Evolutionary conservation across 2,888 invertebrate species (phyloP).

Genomic region (Agrotis puta): DNA sequence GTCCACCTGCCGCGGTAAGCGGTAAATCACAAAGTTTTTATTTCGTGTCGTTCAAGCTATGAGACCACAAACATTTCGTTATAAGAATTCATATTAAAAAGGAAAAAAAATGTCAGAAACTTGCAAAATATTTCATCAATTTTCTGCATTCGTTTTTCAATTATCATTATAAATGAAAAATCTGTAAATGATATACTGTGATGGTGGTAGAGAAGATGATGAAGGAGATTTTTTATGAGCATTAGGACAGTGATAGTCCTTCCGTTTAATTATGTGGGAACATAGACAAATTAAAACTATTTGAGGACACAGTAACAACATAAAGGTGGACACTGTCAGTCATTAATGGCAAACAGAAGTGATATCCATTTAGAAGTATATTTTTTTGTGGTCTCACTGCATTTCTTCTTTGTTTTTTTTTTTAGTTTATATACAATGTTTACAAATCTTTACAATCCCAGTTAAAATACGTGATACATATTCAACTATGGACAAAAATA

Average conservation of each 20-base stretch:
- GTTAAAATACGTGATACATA: slow-evolving; percentile 33
- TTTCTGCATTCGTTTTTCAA: too few species aligned
- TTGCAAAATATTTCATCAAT: neutral
- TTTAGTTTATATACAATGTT: slow-evolving; percentile 50
- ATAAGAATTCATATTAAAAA: too few species aligned
- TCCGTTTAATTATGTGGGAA: neutral
- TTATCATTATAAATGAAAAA: too few species aligned
- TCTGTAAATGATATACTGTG: too few species aligned
- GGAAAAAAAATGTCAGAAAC: neutral
- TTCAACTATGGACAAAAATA: slow-evolving; percentile 58
- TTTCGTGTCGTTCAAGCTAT: slow-evolving; percentile 64
- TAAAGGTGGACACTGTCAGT: slow-evolving; percentile 1
- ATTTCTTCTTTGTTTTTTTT: slow-evolving; percentile 15
- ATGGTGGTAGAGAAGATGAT: neutral
- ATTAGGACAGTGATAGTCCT: neutral
- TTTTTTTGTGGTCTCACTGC: slow-evolving; percentile 64
- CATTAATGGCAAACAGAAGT: neutral
- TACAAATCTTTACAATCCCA: slow-evolving; percentile 45
- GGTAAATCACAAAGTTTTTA: slow-evolving; percentile 82
- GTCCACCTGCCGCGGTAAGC: slow-evolving; percentile 90
- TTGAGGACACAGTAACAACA: neutral
- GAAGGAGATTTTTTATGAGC: neutral
- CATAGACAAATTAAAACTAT: slow-evolving; percentile 1
- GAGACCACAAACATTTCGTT: slow-evolving; percentile 68
- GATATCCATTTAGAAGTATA: slow-evolving; percentile 3